A percentile compares a stretch with the other conserved stretches of the same genome.
phyloP scores from a whole-genome alignment of 2,797 vertebrate species.

The Gallinago stenura region DNA sequence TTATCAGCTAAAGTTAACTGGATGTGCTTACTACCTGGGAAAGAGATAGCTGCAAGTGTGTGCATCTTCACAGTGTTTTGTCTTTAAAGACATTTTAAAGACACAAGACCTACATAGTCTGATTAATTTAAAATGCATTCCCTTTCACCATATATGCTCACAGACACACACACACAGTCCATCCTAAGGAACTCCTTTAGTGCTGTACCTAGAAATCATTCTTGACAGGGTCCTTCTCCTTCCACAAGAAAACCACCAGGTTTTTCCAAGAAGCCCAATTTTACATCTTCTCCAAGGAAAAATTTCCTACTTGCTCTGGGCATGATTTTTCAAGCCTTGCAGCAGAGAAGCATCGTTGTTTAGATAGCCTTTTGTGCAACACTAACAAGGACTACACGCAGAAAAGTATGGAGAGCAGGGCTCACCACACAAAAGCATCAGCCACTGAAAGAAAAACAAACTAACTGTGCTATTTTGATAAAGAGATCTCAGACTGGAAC shows the following conservation, averaged over 20 bases:
- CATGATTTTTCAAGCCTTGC: background rate
- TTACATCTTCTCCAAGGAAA: background rate
- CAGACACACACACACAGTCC: background rate
- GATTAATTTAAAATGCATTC: background rate
- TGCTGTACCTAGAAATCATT: background rate
- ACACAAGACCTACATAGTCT: background rate
- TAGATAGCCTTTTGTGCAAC: background rate
- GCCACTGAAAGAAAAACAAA: slow-evolving; percentile 34
- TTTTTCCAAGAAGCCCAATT: background rate
- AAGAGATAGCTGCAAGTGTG: background rate
- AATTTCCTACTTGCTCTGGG: background rate
- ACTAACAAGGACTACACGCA: background rate
- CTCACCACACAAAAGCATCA: slow-evolving; percentile 35
- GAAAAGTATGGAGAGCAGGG: background rate
- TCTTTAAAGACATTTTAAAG: background rate
- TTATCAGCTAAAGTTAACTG: background rate
- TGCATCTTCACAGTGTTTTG: background rate
- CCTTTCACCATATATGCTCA: background rate
- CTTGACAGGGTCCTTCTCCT: background rate
- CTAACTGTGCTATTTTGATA: background rate
- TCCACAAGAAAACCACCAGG: background rate
- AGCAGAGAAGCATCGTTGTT: background rate
- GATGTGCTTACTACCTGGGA: background rate
- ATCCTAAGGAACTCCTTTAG: background rate
- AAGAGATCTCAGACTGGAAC: background rate